A percentile compares a stretch with the other conserved stretches of the same genome.
phyloP scores from a whole-genome alignment of 2,797 vertebrate genomes.

The Enteromius thamalakanensis region DNA sequence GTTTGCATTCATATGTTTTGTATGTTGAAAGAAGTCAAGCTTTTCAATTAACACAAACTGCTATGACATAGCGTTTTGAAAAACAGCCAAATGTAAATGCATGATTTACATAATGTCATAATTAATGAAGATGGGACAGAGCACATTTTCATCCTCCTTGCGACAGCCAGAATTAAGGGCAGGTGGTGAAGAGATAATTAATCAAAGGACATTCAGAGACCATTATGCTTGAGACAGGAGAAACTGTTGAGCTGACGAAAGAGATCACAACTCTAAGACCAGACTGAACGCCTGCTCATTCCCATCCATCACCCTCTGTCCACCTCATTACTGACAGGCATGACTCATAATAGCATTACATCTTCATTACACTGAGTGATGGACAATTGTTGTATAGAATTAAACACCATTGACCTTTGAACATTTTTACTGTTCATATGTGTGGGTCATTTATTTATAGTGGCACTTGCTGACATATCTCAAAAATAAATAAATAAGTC shows the following conservation, averaged over 20 bases:
- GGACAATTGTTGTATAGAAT: background rate
- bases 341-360: background rate
- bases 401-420: conserved; percentile 8
- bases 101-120: conserved; percentile 2
- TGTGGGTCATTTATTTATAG: background rate
- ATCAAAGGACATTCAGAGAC: conserved; percentile 25
- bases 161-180: conserved; percentile 3
- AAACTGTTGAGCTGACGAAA: conserved; percentile 15
- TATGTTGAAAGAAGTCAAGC: background rate
- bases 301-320: background rate
- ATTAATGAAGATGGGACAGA: background rate
- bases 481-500: background rate
- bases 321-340: conserved; percentile 1
- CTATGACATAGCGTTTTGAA: background rate
- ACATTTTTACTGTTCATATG: background rate
- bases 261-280: background rate
- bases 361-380: background rate
- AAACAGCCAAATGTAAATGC: background rate
- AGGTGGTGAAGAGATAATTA: background rate
- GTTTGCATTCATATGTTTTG: background rate
- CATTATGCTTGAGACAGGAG: conserved; percentile 5
- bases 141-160: conserved; percentile 16
- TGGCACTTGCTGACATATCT: background rate
- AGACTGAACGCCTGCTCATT: background rate
- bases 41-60: background rate